A percentile compares a stretch with the other conserved stretches of the same genome.
Conservation (phyloP, 2,888 invertebrate species). For the Furcula furcula region DNA sequence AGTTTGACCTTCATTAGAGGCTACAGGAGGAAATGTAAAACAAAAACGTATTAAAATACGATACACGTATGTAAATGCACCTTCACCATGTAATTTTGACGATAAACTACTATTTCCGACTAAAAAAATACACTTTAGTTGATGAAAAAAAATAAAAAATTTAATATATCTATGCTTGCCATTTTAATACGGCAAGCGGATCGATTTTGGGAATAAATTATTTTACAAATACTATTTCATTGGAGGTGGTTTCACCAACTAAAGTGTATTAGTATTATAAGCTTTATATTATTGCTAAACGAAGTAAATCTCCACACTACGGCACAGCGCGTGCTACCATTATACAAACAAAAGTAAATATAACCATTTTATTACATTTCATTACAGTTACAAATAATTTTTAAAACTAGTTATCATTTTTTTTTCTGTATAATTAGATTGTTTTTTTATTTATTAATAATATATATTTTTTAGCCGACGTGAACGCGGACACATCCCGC, state of each 20-base stretch:
- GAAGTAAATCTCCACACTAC: slow-evolving; percentile 40
- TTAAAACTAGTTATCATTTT: slow-evolving; percentile 58
- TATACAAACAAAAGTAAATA: slow-evolving; percentile 30
- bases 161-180: no score
- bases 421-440: slow-evolving; percentile 56
- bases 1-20: no score
- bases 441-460: slow-evolving; percentile 44
- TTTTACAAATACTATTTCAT: not conserved
- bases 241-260: slow-evolving; percentile 12
- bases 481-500: slow-evolving; percentile 31
- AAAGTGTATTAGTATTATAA: slow-evolving; percentile 14
- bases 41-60: slow-evolving; percentile 21
- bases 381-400: slow-evolving; percentile 64
- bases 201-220: not conserved
- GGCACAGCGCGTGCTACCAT: slow-evolving; percentile 31
- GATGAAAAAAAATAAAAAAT: slow-evolving; percentile 7
- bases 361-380: slow-evolving; percentile 52
- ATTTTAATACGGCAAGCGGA: no score
- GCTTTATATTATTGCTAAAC: slow-evolving; percentile 30
- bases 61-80: slow-evolving; percentile 63
- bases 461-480: slow-evolving; percentile 36
- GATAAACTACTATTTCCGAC: slow-evolving; percentile 33
- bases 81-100: slow-evolving; percentile 54
- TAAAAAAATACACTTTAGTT: slow-evolving; percentile 24
- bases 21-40: not conserved